phyloP scores from a whole-genome alignment of 2,888 invertebrate genomes.

The Agapostemon virescens region DNA sequence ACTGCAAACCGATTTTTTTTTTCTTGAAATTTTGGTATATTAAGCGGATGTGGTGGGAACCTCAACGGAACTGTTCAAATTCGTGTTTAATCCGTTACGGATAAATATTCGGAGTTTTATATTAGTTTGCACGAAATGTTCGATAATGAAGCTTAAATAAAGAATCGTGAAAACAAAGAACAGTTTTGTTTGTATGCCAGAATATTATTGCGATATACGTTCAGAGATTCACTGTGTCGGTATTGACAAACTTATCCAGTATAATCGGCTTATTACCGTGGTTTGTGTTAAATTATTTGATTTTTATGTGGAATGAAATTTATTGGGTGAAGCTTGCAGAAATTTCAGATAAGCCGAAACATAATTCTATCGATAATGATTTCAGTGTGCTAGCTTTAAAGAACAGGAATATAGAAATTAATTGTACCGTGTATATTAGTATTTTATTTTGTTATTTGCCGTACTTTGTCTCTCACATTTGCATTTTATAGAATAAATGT shows the following conservation, averaged over 20 bases:
- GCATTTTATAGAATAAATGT: background rate
- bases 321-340: background rate
- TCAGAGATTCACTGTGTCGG: background rate
- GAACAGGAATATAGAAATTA: background rate
- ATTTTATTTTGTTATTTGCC: background rate
- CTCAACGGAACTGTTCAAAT: too few species aligned
- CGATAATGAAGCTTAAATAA: too few species aligned
- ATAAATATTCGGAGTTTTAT: too few species aligned
- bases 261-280: background rate
- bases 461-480: background rate
- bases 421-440: background rate
- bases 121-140: too few species aligned
- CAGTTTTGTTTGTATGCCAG: too few species aligned
- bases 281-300: background rate
- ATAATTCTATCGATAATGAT: background rate
- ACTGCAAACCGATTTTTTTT: background rate
- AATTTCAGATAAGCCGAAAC: background rate
- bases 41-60: background rate
- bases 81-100: too few species aligned
- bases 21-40: background rate
- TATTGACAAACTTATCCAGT: background rate
- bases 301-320: background rate
- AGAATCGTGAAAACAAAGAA: too few species aligned
- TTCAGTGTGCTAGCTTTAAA: background rate
- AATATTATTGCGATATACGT: too few species aligned